These are phyloP conservation scores for Sarcophaga peregrina DNA, from an alignment of 1,140 invertebrate genomes.

Conservation along the genomic window DNA sequence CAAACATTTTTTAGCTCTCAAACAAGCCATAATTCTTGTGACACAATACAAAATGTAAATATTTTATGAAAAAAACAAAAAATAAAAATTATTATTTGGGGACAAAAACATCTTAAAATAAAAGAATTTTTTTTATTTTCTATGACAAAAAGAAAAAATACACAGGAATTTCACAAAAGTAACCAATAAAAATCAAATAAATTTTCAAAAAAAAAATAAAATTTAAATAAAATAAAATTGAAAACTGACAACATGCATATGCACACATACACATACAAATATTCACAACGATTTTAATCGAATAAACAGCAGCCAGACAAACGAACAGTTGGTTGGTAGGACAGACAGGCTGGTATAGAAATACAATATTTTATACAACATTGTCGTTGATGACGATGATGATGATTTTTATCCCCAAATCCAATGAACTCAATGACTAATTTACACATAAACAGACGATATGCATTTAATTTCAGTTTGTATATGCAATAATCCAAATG, in stretches of 20 bases:
- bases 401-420: too few species aligned
- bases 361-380: too few species aligned
- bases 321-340: not conserved
- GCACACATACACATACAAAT: not conserved
- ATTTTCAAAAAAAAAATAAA: not conserved
- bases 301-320: not conserved
- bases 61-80: not conserved
- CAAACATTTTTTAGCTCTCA: not conserved
- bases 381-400: too few species aligned
- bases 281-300: not conserved
- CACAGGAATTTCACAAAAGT: not conserved
- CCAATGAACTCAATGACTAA: too few species aligned
- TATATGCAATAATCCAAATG: not conserved
- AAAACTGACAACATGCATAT: not conserved
- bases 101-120: too few species aligned
- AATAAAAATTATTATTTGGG: not conserved
- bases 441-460: too few species aligned
- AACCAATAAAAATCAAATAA: conserved; percentile 16
- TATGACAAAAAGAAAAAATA: too few species aligned
- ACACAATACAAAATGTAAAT: not conserved
- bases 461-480: too few species aligned
- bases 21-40: not conserved
- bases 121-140: too few species aligned
- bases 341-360: not conserved
- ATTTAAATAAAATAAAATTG: not conserved